Percentiles rank a stretch among this genome's conserved stretches.
Conservation (phyloP, 2,797 vertebrate species). For the Notamacropus eugenii region DNA sequence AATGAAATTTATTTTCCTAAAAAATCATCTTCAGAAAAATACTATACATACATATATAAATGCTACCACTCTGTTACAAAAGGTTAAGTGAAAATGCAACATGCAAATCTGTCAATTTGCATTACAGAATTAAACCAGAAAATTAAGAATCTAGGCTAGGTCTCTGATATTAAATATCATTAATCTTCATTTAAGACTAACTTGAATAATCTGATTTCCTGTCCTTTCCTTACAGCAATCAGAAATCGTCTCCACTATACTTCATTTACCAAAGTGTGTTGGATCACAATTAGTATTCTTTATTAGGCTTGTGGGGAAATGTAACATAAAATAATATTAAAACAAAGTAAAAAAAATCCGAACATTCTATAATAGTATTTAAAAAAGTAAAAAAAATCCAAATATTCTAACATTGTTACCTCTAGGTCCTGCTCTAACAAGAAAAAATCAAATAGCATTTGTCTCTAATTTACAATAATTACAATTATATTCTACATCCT, state of each 20-base stretch:
- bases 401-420: background rate
- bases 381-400: background rate
- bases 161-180: background rate
- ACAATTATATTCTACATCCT: background rate
- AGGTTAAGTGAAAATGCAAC: background rate
- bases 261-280: background rate
- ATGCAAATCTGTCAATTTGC: background rate
- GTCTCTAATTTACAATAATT: background rate
- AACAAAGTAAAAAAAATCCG: background rate
- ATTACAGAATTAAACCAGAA: background rate
- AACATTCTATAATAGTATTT: background rate
- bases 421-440: background rate
- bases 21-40: background rate
- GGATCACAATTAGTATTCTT: background rate
- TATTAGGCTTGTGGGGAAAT: background rate
- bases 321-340: background rate
- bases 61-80: background rate
- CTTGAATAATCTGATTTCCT: background rate
- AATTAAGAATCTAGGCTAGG: background rate
- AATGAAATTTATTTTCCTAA: background rate
- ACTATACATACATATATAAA: background rate
- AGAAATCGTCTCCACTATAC: background rate
- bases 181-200: slow-evolving; percentile 9
- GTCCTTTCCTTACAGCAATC: background rate
- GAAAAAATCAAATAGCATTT: background rate